Base-by-base conservation (phyloP, 2,797 vertebrate species). In the Rhabdophis nuchalis region DNA sequence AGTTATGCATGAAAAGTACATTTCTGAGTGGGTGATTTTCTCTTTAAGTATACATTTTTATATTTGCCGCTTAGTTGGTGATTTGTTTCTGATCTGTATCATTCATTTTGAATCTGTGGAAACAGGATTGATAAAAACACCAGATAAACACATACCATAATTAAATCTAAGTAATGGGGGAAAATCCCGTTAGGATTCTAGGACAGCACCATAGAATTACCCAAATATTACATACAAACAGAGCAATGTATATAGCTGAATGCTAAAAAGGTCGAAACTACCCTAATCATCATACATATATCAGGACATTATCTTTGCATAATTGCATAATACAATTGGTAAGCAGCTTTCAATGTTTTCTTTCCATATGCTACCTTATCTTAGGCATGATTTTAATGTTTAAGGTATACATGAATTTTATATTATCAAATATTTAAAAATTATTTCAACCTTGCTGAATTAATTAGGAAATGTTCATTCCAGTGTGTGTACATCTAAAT, bases 41-140 rank as follows among this genome's bases (percentile, higher is more conserved):
- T 52, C 90, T 91, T 91, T 11, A 64, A 77, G 72, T 3, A 52
- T 7, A 3, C 32, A 58, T 57, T 82, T 86, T 88, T 82, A 82
- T 88, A 82, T 64, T 32, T 82, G 41, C 29, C 57, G 58, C 53
- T 61, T 85, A 85, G 85, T 64, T 54, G 29, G 85, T 32, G 87
- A n/a, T 68, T 87, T 92, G 46, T 58, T 92, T 92, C 64, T 90
- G 60, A 90, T 90, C 87, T 46, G 85, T 87, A 87, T 92, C 36
- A 89, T 89, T 90, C 85, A 82, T 56, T 64, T 53, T 54, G 32
- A 60, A 85, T 56, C 41, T 87, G 60, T 90, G 54, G 41, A 92
- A 92, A 90, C 90, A 92, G 89, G 92, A 90, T 85, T 60, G 92
- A 89, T 90, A 60, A 92, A 92, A 92, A 90, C 52, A 82, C 54